phyloP scores from a whole-genome alignment of 2,797 vertebrate genomes.

The Anas capensis region DNA sequence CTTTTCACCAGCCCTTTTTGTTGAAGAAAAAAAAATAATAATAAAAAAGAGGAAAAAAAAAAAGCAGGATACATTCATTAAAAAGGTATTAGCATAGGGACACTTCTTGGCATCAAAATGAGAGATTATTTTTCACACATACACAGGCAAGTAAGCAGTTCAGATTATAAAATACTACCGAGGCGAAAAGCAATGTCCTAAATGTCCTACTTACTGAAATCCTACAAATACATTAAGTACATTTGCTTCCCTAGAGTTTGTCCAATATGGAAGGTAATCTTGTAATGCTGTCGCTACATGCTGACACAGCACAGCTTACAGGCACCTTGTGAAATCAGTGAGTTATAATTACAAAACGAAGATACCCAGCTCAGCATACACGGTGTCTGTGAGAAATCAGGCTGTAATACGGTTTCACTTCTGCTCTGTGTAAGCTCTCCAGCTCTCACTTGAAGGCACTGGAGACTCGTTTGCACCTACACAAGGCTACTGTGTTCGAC shows the following conservation, averaged over 20 bases:
- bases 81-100: background rate
- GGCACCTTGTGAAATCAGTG: rapidly evolving
- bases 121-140: background rate
- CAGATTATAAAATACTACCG: background rate
- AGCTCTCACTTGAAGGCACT: background rate
- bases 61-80: background rate
- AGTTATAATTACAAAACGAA: background rate
- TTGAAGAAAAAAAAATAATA: background rate
- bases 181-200: background rate
- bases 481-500: background rate
- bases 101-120: background rate
- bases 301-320: background rate
- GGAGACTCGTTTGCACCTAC: background rate
- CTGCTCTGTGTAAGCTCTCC: rapidly evolving
- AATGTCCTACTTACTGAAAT: background rate
- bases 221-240: background rate
- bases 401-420: background rate
- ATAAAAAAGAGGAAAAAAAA: background rate
- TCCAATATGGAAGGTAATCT: background rate
- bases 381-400: rapidly evolving
- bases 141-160: background rate
- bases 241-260: background rate
- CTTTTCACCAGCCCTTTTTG: background rate
- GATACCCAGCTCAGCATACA: background rate
- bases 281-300: background rate